Evolutionary conservation across 2,113 vertebrate species (phyloP), one percentile per base, ranked within the genome.

Genomic region (Crotalus viridis): DNA sequence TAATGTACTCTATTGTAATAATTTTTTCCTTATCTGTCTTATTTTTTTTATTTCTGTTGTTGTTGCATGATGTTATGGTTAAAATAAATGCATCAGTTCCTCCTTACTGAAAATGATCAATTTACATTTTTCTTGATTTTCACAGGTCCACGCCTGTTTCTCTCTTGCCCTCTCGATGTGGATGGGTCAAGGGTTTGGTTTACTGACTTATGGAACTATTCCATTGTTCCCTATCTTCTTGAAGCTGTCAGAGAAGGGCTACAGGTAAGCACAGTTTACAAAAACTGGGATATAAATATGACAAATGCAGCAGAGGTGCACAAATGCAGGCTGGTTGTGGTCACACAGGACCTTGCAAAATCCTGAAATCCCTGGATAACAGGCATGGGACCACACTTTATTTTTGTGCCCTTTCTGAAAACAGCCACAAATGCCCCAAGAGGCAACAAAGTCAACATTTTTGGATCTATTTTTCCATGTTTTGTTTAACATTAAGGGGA

Each of bases 131-230:
- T 86, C 17, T 43, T 64, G 6, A 46, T 91, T 88, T 52, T 87
- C 46, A 13, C 92, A 99, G 99, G 99, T 90, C 99, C 99, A 22
- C 98, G 99, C 21, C 98, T 99, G 92, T 99, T 99, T 97, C 97
- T 99, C 91, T 99, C 99, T 0, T 99, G 99, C 94, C 99, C 99
- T 2, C 99, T 99, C 95, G 99, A 99, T 0, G 99, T 99, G 92
- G 99, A 99, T 55, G 99, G 99, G 57, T 99, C 99, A 24, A 97
- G 99, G 94, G 99, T 99, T 95, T 99, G 99, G 99, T 99, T 99
- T 98, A 99, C 99, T 0, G 99, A 99, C 95, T 96, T 99, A 94
- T 99, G 99, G 99, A 99, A 99, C 97, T 99, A 99, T 96, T 99
- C 99, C 64, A 99, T 99, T 94, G 99, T 99, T 95, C 99, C 99